Evolutionary conservation across 2,888 invertebrate species (phyloP).

Genomic region (Chrysolina haemoptera): DNA sequence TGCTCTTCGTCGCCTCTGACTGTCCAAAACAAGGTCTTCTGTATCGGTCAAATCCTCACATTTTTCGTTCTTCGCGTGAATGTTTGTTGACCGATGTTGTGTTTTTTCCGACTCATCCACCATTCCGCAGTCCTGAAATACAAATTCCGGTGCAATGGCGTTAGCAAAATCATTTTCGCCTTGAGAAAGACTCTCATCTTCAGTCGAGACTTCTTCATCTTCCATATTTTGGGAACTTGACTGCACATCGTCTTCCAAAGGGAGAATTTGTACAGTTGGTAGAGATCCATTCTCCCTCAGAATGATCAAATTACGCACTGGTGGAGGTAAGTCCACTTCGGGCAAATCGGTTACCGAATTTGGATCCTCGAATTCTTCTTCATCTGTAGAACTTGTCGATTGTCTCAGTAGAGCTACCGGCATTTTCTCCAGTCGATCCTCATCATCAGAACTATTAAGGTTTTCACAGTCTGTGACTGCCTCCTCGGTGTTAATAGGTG

Average conservation of each 20-base stretch:
- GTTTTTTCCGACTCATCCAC: constrained; percentile 53
- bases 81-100: not conserved
- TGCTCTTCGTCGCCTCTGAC: constrained; percentile 47
- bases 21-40: constrained; percentile 56
- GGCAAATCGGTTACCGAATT: constrained; percentile 47
- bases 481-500: constrained; percentile 57
- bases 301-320: constrained; percentile 70
- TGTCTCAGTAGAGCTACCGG: constrained; percentile 64
- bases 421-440: constrained; percentile 61
- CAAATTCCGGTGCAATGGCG: constrained; percentile 50
- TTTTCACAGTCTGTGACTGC: constrained; percentile 71
- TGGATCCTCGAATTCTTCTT: constrained; percentile 54
- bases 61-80: constrained; percentile 22
- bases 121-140: constrained; percentile 57
- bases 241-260: constrained; percentile 62
- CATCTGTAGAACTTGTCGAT: constrained; percentile 51
- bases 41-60: constrained; percentile 43
- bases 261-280: constrained; percentile 70
- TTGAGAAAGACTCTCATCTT: constrained; percentile 65
- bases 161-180: constrained; percentile 62
- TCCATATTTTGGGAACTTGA: constrained; percentile 44
- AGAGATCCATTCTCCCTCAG: constrained; percentile 56
- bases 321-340: constrained; percentile 66
- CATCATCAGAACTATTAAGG: constrained; percentile 65
- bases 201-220: constrained; percentile 49